Evolutionary conservation across 2,797 vertebrate species (phyloP), one percentile per base, ranked within the genome.

Genomic region (Lutjanus campechanus): DNA sequence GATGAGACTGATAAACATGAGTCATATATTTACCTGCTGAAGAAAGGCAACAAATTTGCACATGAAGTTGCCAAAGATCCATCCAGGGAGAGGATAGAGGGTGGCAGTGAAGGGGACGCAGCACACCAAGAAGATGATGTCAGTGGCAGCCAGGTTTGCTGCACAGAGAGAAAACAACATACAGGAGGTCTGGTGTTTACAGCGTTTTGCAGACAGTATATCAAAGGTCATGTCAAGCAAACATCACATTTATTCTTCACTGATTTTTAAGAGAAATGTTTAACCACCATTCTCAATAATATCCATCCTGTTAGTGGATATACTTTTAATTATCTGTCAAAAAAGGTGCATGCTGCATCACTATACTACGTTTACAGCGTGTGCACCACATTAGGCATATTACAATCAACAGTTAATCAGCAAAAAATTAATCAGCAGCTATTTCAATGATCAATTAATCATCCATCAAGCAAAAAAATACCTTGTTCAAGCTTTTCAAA

Each of bases 51-150:
- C 96, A 93, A 94, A 96, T 88, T 96, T 96, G 92, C 96, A 96
- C 95, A 96, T 96, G 87, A 96, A 96, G 88, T 95, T 95, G 10
- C 96, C 96, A 50, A 96, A 96, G 90, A 96, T 96, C 96, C 96
- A 96, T 36, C 95, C 93, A 3, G 96, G 96, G 13, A 96, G 94
- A 13, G 96, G 96, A 50, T 96, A 96, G 69, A 96, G 95, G n/a
- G 96, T 96, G 47, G 96, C 96, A 0, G 96, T 96, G 91, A 96
- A 96, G 19, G 96, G 96, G 51, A 96, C 96, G 20, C 96, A 96
- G 91, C 96, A 96, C 43, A 96, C 95, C 76, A 96, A 65, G 90
- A 96, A 96, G 90, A 96, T 96, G 86, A 96, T 96, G 74, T 96
- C 96, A 13, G 96, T 96, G 58, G 96, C 92, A 1, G 96, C 96